A percentile compares a stretch with the other conserved stretches of the same genome.
Evolutionary conservation across 30 jellyfish, hydroid and myxozoan species (phyloP).

Genomic region (Turritopsis dohrnii): DNA sequence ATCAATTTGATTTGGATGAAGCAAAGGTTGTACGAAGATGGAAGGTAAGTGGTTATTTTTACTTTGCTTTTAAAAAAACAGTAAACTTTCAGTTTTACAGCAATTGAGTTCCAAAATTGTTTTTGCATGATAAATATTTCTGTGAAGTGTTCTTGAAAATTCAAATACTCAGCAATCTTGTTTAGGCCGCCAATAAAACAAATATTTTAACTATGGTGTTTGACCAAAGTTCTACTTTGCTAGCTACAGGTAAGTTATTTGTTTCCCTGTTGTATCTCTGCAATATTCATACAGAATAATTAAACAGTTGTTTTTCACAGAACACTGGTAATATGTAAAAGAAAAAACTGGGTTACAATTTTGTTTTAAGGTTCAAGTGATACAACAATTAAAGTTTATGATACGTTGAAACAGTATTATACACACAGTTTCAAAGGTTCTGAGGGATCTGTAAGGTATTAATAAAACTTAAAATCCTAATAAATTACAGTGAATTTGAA

Average conservation of each 20-base stretch:
- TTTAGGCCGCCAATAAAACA: constrained; percentile 57
- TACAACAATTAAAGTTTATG: constrained; percentile 71
- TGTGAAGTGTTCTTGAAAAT: no score
- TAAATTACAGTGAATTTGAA: no score
- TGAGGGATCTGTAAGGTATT: constrained; percentile 73
- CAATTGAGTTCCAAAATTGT: no score
- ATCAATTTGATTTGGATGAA: constrained; percentile 48
- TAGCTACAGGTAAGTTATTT: constrained; percentile 66
- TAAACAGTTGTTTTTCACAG: no score
- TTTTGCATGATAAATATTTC: no score
- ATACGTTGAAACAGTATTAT: constrained; percentile 57
- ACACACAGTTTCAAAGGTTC: constrained; percentile 90
- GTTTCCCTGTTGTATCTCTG: not conserved
- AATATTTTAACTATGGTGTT: constrained; percentile 64
- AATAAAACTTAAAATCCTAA: no score
- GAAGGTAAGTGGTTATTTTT: constrained; percentile 52
- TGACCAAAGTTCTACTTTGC: constrained; percentile 70
- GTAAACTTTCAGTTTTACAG: no score
- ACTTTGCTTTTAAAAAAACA: not conserved
- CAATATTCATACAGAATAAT: no score
- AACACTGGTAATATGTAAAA: no score
- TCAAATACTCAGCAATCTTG: no score
- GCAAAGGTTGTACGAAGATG: constrained; percentile 47
- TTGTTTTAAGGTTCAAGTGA: constrained; percentile 65
- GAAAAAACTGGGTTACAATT: not conserved